Base-by-base conservation (phyloP, 2,888 invertebrate genomes). In the Lochmaea capreae region DNA sequence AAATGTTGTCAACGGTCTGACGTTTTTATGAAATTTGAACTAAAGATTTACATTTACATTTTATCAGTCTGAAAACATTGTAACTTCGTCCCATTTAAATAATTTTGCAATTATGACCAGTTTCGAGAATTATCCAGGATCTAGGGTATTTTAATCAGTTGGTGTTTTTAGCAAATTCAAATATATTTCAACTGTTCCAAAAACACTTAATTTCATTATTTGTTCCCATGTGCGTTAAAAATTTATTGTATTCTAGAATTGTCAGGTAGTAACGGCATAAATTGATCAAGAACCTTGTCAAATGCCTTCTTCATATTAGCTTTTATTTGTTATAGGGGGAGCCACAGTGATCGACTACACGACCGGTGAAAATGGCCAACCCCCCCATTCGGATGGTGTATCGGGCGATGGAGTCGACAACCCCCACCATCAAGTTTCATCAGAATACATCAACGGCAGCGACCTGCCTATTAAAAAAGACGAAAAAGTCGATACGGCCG, bases 401-500 rank as follows among this genome's bases (percentile, higher is more conserved):
- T 81, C 81, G 65, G 83, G 83, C 46, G 86, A 88, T 78, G 87
- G 87, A 70, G 87, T 87, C 75, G 88, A 88, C 83, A 88, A 88
- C 79, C 88, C 88, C 69, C 88, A 88, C 78, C 88, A 88, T 78
- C 89, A 90, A 82, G 87, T 88, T 78, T 90, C 90, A 80, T 89
- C 89, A 79, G 90, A 91, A 82, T 90, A 90, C 87, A 89, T 90
- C 82, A 90, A 90, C 83, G 90, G 89, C 75, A 89, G 89, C 83
- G 89, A 89, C 80, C 86, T 89, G 80, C 83, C 84, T 42, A 87
- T 89, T 82, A 90, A 90, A 86, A 88, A 89, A 80, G 89, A 90
- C 82, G 88, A 89, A 83, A 90, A 90, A 84, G 89, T 90, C 83
- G 89, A 91, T 83, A 90, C 90, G 67, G 89, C 90, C 66, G 91